Base-by-base conservation (phyloP, 2,888 invertebrate genomes). In the Tenthredo notha region DNA sequence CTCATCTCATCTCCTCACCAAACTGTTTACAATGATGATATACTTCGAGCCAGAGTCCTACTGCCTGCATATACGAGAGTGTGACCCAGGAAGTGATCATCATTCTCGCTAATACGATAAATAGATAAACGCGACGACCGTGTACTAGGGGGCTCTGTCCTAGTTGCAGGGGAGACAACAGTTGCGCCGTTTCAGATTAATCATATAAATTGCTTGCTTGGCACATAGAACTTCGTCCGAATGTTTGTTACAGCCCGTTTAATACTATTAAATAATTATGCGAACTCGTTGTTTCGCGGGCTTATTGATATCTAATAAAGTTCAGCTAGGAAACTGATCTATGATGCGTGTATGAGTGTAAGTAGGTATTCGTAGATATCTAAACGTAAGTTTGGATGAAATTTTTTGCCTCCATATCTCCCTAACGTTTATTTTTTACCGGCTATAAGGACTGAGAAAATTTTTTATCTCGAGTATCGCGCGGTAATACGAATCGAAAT, bases 21-120 rank as follows among this genome's bases (percentile, higher is more conserved):
- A 29, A 40, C 40, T 74, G 74, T 47, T 47, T 43, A 47, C 74
- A 43, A 21, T 43, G 43, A 40, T 74, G n/a, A 74, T 43, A 43
- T 43, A 74, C 29, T 18, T 33, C n/a, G n/a, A 43, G 43, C 37
- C 37, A 37, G 18, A 70, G 15, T 25, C 25, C 47, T 29, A 10
- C n/a, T 25, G 29, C 5, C 43, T 43, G 15, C 18, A 21, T 29
- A 29, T 54, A 40, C 29, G n/a, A 83, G 85, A 86, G 86, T 85
- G 87, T 88, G 88, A 87, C 88, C 88, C 87, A 88, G 87, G 87
- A 88, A 88, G 87, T 86, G 86, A 89, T 89, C 88, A 88, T 88
- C 86, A 86, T 87, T 86, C 86, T 86, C 85, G 84, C 86, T 88
- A 87, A 89, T 87, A 86, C 87, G 88, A 87, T 88, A 87, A 88